Conservation (phyloP, 1,140 invertebrate genomes). For the Zaprionus tsacasi region DNA sequence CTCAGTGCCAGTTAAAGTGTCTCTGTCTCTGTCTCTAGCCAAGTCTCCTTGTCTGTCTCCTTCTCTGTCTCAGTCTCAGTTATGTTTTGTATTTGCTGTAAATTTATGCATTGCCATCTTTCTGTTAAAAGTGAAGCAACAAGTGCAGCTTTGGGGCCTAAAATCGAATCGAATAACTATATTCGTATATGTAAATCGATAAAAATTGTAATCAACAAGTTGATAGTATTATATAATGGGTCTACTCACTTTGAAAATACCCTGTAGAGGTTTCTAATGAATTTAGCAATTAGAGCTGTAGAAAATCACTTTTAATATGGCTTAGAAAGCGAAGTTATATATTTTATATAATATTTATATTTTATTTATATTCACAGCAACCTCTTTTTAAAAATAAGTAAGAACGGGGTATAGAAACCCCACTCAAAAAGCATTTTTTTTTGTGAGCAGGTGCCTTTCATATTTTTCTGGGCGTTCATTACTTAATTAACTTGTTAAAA, state of each 20-base stretch:
- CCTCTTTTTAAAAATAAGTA: not conserved
- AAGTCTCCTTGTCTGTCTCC: conserved; percentile 6
- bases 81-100: conserved; percentile 24
- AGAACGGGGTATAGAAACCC: not conserved
- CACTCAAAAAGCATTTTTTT: not conserved
- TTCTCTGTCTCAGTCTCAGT: conserved; percentile 7
- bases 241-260: not conserved
- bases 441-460: not conserved
- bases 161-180: not conserved
- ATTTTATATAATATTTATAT: not conserved
- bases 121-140: conserved; percentile 18
- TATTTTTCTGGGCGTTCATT: conserved; percentile 43
- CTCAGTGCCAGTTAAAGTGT: conserved; percentile 48
- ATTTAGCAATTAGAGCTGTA: not conserved
- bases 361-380: not conserved
- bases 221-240: not conserved
- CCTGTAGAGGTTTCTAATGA: not conserved
- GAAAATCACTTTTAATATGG: no score
- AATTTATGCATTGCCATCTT: conserved; percentile 64
- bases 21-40: no score
- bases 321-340: no score
- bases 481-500: conserved; percentile 12
- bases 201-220: not conserved
- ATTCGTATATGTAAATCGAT: not conserved
- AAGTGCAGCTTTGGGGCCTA: conserved; percentile 10